Percentiles rank a stretch among this genome's conserved stretches.
These are phyloP conservation scores for Squalus acanthias DNA, from an alignment of 2,797 vertebrate genomes.

Conservation along the genomic window DNA sequence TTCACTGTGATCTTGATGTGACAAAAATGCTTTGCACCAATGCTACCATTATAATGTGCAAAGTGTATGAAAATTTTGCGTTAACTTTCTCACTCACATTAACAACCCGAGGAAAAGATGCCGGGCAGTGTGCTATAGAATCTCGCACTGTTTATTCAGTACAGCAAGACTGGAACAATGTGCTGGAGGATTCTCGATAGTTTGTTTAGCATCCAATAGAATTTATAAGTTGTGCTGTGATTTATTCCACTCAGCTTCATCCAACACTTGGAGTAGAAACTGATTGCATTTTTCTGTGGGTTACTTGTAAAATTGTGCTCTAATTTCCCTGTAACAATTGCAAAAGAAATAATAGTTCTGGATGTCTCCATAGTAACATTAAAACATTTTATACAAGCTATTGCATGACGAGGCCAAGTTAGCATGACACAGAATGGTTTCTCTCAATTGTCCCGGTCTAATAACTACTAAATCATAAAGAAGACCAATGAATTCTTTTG, in stretches of 20 bases:
- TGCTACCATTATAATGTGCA: neutral
- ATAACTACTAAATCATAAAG: slow-evolving; percentile 11
- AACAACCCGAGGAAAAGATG: neutral
- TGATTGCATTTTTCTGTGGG: too few species aligned
- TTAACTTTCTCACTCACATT: neutral
- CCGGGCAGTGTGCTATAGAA: neutral
- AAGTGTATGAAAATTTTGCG: neutral
- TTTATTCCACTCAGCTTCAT: neutral
- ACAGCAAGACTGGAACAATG: neutral
- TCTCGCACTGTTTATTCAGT: neutral
- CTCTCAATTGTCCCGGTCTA: neutral
- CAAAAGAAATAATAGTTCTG: neutral
- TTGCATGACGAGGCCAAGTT: neutral
- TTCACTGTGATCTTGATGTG: neutral
- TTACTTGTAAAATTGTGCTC: neutral
- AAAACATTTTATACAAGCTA: neutral
- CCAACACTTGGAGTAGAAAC: neutral
- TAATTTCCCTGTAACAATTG: neutral
- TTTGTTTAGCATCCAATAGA: neutral
- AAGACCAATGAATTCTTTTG: neutral
- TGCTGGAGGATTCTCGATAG: neutral
- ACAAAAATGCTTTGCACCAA: neutral
- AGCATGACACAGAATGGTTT: neutral
- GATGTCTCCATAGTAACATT: neutral
- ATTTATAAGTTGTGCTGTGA: neutral